Percentiles rank a stretch among this genome's conserved stretches.
These are phyloP conservation scores for Agapornis canus DNA, from an alignment of 2,797 vertebrate genomes.

Conservation along the genomic window DNA sequence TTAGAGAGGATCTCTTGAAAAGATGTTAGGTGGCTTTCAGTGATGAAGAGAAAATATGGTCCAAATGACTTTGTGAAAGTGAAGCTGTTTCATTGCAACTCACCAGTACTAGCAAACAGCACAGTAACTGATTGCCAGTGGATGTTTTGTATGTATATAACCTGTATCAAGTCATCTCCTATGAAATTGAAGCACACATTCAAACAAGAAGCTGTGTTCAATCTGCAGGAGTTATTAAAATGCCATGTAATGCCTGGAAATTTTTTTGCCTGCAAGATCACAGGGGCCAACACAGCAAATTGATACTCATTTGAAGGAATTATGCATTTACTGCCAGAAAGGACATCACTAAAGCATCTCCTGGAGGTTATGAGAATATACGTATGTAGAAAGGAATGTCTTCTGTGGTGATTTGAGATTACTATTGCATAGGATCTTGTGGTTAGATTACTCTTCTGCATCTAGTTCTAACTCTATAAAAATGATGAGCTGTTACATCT, in stretches of 20 bases:
- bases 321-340: background rate
- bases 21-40: background rate
- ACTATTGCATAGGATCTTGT: background rate
- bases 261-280: background rate
- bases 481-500: background rate
- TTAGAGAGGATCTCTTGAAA: background rate
- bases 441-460: background rate
- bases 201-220: background rate
- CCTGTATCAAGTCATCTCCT: background rate
- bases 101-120: background rate
- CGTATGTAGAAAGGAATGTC: background rate
- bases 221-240: background rate
- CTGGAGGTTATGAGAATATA: background rate
- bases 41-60: background rate
- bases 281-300: background rate
- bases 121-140: background rate
- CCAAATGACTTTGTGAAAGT: background rate
- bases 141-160: background rate
- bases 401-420: background rate
- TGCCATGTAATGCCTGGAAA: background rate
- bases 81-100: background rate
- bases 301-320: background rate
- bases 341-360: background rate
- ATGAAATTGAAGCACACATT: background rate
- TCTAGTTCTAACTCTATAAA: background rate